A percentile compares a stretch with the other conserved stretches of the same genome.
phyloP scores from a whole-genome alignment of 2,113 vertebrate species.

The Pseudolaguvia tuberculata region DNA sequence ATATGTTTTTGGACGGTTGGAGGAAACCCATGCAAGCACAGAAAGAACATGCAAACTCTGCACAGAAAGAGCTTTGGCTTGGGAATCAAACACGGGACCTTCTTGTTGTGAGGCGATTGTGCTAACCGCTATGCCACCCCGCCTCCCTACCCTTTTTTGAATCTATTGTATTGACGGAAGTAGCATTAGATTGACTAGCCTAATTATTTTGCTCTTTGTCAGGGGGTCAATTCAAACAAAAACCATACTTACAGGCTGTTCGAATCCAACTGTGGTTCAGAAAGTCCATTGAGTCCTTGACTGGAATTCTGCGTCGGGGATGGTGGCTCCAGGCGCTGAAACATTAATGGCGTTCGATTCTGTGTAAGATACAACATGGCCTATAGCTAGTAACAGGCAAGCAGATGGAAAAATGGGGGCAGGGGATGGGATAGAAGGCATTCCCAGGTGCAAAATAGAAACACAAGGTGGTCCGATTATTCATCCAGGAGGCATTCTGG shows the following conservation, averaged over 20 bases:
- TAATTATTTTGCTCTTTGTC: neutral
- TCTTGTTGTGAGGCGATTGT: too few relatives aligned
- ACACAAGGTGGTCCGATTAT: constrained; percentile 45
- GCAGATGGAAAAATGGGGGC: constrained; percentile 68
- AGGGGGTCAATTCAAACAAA: neutral
- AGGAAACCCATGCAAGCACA: too few relatives aligned
- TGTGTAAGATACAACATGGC: constrained; percentile 76
- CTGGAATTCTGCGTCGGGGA: constrained; percentile 82
- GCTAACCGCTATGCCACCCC: too few relatives aligned
- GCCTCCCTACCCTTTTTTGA: too few relatives aligned
- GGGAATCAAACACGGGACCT: too few relatives aligned
- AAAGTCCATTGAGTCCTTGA: constrained; percentile 73
- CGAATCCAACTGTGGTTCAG: constrained; percentile 68
- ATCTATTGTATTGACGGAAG: neutral
- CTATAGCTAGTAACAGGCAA: constrained; percentile 74
- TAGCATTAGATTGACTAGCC: neutral
- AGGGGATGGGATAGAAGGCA: constrained; percentile 48
- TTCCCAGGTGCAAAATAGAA: constrained; percentile 56
- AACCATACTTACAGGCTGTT: constrained; percentile 77
- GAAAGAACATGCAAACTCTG: too few relatives aligned
- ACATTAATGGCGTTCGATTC: constrained; percentile 96
- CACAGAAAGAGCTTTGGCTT: too few relatives aligned
- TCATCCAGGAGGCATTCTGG: constrained; percentile 50
- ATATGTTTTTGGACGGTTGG: too few relatives aligned
- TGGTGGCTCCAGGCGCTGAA: constrained; percentile 92